These are phyloP conservation scores for Drosophila serrata DNA, from an alignment of 1,140 invertebrate genomes.

Conservation along the genomic window DNA sequence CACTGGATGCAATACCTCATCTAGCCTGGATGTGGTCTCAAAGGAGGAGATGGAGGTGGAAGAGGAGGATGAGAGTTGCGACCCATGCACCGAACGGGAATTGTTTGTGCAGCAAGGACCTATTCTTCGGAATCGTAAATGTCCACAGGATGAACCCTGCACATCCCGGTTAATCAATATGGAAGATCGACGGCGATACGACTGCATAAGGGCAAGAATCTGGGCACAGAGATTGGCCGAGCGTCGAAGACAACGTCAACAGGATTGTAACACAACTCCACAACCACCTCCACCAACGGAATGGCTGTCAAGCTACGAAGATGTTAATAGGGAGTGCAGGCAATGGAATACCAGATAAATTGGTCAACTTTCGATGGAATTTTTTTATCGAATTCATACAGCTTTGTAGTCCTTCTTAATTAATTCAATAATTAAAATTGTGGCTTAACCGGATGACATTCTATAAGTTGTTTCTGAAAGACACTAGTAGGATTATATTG, in stretches of 20 bases:
- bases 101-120: neutral
- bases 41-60: neutral
- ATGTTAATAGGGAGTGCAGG: neutral
- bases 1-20: constrained; percentile 14
- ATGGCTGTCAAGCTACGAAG: neutral
- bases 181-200: neutral
- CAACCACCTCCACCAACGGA: neutral
- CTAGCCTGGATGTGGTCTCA: neutral
- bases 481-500: neutral
- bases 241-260: neutral
- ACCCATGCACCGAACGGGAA: neutral
- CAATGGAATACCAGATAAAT: neutral
- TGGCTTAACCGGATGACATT: neutral
- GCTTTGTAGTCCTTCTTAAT: constrained; percentile 5
- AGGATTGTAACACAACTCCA: neutral
- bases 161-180: neutral
- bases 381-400: neutral
- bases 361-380: neutral
- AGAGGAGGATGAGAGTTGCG: no score
- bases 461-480: no score
- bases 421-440: neutral
- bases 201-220: neutral
- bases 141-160: constrained; percentile 2
- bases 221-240: neutral
- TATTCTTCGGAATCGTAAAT: neutral